Evolutionary conservation across 2,888 invertebrate species (phyloP).

Genomic region (Drosophila borealis): DNA sequence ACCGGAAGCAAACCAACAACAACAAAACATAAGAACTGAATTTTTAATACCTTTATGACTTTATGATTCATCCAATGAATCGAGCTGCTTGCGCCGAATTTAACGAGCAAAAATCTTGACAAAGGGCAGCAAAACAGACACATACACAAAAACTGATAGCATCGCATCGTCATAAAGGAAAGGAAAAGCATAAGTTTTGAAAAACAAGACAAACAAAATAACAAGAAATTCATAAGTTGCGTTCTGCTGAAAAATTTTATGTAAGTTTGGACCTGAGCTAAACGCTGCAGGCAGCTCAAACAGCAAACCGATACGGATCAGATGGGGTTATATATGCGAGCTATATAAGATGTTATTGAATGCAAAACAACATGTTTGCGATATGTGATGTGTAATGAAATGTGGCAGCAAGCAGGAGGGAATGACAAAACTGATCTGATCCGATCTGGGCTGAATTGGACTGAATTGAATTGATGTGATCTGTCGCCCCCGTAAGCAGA

Average conservation of each 20-base stretch:
- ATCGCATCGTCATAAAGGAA: slow-evolving; percentile 69
- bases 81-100: slow-evolving; percentile 46
- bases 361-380: slow-evolving; percentile 5
- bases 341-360: slow-evolving; percentile 47
- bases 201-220: slow-evolving; percentile 21
- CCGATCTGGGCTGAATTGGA: slow-evolving; percentile 10
- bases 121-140: slow-evolving; percentile 25
- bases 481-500: slow-evolving; percentile 44
- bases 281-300: slow-evolving; percentile 39
- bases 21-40: slow-evolving; percentile 10
- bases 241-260: slow-evolving; percentile 72
- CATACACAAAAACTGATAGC: slow-evolving; percentile 53
- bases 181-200: slow-evolving; percentile 17
- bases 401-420: slow-evolving; percentile 9
- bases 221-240: slow-evolving; percentile 70
- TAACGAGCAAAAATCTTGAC: slow-evolving; percentile 49
- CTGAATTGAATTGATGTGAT: slow-evolving; percentile 23
- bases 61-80: slow-evolving; percentile 66
- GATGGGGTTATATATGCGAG: slow-evolving; percentile 28
- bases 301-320: slow-evolving; percentile 21
- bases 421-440: slow-evolving; percentile 1
- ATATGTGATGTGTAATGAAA: slow-evolving; percentile 26
- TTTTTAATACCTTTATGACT: slow-evolving; percentile 41
- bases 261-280: slow-evolving; percentile 29
- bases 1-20: neutral